phyloP scores from a whole-genome alignment of 2,113 vertebrate genomes.

The Panurus biarmicus region DNA sequence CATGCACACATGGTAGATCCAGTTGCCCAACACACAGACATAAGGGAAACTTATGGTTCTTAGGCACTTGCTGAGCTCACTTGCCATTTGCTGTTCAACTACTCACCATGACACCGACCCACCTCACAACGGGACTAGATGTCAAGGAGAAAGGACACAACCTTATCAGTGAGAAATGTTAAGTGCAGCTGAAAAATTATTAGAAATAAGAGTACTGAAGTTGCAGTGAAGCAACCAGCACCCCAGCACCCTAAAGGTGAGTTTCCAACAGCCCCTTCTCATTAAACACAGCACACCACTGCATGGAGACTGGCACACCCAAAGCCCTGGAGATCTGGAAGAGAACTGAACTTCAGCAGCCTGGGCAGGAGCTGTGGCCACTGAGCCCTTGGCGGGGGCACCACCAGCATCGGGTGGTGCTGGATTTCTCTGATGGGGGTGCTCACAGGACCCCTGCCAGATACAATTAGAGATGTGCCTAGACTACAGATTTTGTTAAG shows the following conservation, averaged over 20 bases:
- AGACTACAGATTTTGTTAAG: neutral
- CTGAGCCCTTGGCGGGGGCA: neutral
- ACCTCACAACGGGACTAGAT: neutral
- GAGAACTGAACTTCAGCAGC: neutral
- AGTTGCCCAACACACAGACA: neutral
- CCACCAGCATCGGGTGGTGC: accelerated
- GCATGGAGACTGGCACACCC: neutral
- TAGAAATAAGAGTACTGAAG: neutral
- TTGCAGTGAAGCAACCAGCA: neutral
- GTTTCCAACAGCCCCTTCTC: neutral
- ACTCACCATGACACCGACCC: neutral
- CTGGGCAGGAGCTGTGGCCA: neutral
- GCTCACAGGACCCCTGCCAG: neutral
- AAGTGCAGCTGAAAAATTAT: neutral
- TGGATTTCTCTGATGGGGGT: neutral
- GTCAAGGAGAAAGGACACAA: neutral
- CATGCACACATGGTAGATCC: neutral
- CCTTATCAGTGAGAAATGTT: neutral
- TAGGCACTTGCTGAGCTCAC: neutral
- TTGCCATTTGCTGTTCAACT: neutral
- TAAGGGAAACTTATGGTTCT: neutral
- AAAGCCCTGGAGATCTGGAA: neutral
- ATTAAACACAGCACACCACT: neutral
- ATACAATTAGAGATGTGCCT: no score
- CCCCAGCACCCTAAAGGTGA: no score